These are phyloP conservation scores for Heliothis virescens DNA, from an alignment of 1,140 invertebrate species.

Conservation along the genomic window DNA sequence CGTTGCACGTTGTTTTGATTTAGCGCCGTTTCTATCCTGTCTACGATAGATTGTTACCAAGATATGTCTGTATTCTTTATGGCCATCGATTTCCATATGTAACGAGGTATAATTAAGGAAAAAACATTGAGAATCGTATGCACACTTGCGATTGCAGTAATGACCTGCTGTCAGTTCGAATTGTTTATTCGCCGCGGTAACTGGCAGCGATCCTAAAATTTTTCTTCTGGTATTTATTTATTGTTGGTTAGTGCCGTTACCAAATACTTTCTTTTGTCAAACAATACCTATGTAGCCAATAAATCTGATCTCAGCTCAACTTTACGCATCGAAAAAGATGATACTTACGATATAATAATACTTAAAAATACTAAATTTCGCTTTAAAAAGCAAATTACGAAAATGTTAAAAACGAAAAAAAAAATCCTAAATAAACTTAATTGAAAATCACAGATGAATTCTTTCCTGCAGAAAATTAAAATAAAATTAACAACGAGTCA, in stretches of 20 bases:
- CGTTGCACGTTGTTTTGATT: constrained; percentile 64
- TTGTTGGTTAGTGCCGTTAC: not conserved
- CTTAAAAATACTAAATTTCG: too few relatives aligned
- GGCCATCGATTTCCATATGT: constrained; percentile 63
- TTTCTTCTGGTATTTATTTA: not conserved
- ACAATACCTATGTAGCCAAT: too few relatives aligned
- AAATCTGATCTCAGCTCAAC: too few relatives aligned
- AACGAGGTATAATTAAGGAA: constrained; percentile 59
- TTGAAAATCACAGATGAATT: constrained; percentile 57
- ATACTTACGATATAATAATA: too few relatives aligned
- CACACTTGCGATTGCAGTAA: constrained; percentile 38
- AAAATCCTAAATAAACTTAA: not conserved
- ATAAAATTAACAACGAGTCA: constrained; percentile 79
- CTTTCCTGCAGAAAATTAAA: constrained; percentile 67
- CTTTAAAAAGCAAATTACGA: too few relatives aligned
- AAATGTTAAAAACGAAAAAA: not conserved
- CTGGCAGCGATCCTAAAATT: constrained; percentile 19
- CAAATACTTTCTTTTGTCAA: too few relatives aligned
- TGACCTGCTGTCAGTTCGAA: constrained; percentile 32
- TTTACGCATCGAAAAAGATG: not conserved
- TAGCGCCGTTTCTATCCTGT: constrained; percentile 69
- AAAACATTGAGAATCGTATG: constrained; percentile 53
- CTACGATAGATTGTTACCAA: constrained; percentile 62
- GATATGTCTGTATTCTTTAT: constrained; percentile 64
- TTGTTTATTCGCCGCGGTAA: constrained; percentile 32